These are phyloP conservation scores for Armadillidium nasatum DNA, from an alignment of 1,140 invertebrate species.

Conservation along the genomic window DNA sequence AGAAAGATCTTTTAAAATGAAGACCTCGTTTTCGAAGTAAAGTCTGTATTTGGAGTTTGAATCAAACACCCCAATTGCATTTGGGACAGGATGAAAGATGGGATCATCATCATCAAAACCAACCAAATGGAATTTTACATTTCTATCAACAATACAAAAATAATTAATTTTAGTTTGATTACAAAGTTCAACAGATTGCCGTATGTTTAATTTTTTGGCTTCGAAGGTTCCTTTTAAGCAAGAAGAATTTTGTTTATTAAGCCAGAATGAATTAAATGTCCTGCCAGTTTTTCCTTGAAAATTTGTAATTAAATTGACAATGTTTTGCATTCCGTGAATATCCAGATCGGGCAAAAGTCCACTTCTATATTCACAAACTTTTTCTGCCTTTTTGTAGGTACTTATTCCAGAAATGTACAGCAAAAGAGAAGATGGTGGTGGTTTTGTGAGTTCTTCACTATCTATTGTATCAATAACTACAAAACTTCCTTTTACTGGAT, in stretches of 20 bases:
- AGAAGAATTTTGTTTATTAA: background rate
- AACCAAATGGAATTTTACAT: background rate
- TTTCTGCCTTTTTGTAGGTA: background rate
- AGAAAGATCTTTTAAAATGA: background rate
- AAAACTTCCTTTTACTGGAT: background rate
- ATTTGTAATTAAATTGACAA: background rate
- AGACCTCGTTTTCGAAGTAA: background rate
- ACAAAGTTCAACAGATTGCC: background rate
- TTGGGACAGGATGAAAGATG: background rate
- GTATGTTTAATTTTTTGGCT: background rate
- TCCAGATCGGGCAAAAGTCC: background rate
- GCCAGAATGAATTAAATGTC: background rate
- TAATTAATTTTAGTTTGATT: background rate
- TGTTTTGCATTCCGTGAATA: background rate
- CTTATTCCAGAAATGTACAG: background rate
- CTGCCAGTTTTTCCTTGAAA: background rate
- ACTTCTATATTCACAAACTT: background rate
- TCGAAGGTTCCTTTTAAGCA: background rate
- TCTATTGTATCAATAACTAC: background rate
- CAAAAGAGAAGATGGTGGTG: background rate
- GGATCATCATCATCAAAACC: background rate
- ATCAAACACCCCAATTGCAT: background rate
- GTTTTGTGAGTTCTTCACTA: background rate
- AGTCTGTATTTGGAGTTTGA: background rate
- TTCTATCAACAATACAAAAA: background rate